These are phyloP conservation scores for Podilymbus podiceps DNA, from an alignment of 2,113 vertebrate genomes.

Conservation along the genomic window DNA sequence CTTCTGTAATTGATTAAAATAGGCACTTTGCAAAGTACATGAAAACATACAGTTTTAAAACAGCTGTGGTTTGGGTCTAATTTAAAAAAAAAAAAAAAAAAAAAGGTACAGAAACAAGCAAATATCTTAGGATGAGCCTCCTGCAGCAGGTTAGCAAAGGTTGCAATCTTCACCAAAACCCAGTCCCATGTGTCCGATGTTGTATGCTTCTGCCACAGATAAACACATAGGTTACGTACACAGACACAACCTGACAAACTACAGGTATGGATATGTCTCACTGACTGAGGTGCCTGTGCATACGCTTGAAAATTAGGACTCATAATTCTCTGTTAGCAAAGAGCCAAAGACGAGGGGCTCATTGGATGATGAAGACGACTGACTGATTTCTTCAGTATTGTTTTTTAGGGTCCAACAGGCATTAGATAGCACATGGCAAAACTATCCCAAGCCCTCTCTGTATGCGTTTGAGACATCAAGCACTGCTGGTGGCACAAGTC, in stretches of 20 bases:
- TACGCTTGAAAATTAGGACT: not conserved
- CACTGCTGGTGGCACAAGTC: not conserved
- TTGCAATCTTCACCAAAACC: not conserved
- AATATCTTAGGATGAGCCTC: not conserved
- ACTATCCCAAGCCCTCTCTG: not conserved
- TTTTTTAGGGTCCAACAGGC: not conserved
- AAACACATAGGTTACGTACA: not conserved
- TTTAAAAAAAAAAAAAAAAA: not conserved
- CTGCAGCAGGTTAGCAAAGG: not conserved
- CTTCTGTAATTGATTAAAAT: not conserved
- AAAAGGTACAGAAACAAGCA: not conserved
- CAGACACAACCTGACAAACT: not conserved
- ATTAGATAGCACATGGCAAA: not conserved
- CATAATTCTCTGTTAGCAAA: not conserved
- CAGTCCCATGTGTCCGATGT: not conserved
- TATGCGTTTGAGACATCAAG: not conserved
- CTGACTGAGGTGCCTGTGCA: not conserved
- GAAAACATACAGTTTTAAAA: not conserved
- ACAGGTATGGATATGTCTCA: not conserved
- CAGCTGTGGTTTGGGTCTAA: not conserved
- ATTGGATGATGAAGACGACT: not conserved
- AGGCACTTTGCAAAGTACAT: not conserved
- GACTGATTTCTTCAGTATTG: not conserved
- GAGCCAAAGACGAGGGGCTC: not conserved
- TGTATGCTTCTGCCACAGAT: not conserved